Conservation (phyloP, 2,888 invertebrate species). For the Heterodera filipjevi region DNA sequence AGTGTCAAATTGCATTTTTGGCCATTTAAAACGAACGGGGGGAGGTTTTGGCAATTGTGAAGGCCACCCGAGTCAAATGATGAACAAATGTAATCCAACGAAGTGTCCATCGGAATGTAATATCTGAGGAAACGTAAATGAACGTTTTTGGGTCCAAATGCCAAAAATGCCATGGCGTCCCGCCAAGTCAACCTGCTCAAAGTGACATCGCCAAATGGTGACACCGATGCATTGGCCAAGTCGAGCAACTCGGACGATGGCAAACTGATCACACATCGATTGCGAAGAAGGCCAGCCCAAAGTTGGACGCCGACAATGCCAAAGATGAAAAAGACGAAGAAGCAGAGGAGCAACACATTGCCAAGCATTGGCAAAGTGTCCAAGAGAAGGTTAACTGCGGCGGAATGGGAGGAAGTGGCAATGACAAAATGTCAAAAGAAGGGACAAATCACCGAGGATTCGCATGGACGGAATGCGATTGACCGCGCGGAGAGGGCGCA, state of each 20-base stretch:
- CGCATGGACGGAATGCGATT: constrained; percentile 94
- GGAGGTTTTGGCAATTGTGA: constrained; percentile 84
- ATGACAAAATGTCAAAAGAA: neutral
- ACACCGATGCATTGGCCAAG: constrained; percentile 43
- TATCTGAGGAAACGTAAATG: constrained; percentile 50
- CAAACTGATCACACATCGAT: constrained; percentile 63
- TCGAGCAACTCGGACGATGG: constrained; percentile 49
- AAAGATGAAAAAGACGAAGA: constrained; percentile 99
- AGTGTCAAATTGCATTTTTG: constrained; percentile 62
- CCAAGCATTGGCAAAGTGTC: constrained; percentile 99
- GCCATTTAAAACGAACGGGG: constrained; percentile 77
- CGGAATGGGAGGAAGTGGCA: neutral
- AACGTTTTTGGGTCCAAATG: constrained; percentile 7
- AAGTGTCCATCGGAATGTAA: constrained; percentile 66
- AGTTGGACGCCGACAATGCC: constrained; percentile 99
- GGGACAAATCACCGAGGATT: constrained; percentile 52
- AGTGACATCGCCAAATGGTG: constrained; percentile 53
- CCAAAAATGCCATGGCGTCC: neutral
- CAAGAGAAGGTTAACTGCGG: constrained; percentile 93
- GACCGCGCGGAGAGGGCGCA: constrained; percentile 93
- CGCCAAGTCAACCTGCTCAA: constrained; percentile 49
- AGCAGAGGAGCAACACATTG: constrained; percentile 91
- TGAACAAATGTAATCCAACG: constrained; percentile 93
- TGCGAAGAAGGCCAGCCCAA: constrained; percentile 93
- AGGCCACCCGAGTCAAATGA: constrained; percentile 87